phyloP scores from a whole-genome alignment of 2,113 vertebrate genomes.

The Protobothrops flavoviridis region DNA sequence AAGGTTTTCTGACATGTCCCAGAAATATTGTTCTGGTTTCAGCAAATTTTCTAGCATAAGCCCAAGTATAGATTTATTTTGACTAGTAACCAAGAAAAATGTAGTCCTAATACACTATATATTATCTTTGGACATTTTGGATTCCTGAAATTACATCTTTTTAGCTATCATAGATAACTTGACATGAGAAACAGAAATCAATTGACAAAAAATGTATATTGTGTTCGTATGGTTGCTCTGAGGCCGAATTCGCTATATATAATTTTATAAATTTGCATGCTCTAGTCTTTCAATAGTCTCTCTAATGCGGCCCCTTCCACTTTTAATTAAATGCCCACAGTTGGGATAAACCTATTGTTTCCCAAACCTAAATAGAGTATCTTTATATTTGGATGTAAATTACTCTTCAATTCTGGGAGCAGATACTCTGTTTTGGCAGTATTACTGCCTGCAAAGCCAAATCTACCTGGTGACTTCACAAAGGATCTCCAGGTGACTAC shows the following conservation, averaged over 20 bases:
- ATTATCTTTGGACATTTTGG: neutral
- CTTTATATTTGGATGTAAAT: neutral
- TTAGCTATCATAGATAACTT: neutral
- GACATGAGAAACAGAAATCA: neutral
- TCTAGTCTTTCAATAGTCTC: too few species aligned
- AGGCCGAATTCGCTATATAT: neutral
- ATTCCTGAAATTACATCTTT: neutral
- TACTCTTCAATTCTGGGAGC: neutral
- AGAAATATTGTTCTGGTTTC: neutral
- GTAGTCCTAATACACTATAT: neutral
- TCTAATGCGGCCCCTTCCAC: neutral
- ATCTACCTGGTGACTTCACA: slow-evolving; percentile 42
- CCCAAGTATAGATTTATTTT: neutral
- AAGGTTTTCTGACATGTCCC: neutral
- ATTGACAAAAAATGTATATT: neutral
- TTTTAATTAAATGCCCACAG: neutral
- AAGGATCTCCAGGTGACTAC: neutral
- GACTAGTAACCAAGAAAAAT: neutral
- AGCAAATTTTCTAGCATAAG: neutral
- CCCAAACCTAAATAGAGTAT: neutral
- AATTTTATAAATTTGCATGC: neutral
- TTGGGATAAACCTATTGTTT: neutral
- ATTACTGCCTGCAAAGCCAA: neutral
- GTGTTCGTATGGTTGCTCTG: neutral
- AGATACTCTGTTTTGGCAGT: neutral